Base-by-base conservation (phyloP, 1,140 invertebrate species). In the Pseudomyrmex gracilis region DNA sequence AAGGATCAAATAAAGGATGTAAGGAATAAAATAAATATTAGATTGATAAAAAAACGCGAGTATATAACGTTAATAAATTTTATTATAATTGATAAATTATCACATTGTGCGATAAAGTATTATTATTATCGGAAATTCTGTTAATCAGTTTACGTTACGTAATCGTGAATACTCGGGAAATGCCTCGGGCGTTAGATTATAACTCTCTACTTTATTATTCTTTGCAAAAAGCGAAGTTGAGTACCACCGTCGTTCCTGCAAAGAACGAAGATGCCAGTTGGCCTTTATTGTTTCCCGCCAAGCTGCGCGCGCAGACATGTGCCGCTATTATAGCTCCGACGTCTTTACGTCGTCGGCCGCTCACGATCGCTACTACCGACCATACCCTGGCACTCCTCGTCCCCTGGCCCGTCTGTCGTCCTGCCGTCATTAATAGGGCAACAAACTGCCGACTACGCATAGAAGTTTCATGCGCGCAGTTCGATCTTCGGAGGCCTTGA, bases 221-320 rank as follows among this genome's bases (percentile, higher is more conserved):
- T 15, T 9, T 5, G 8, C n/a, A 12, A 22, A 63, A 34, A 67
- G 15, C 20, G 58, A 85, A 68, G 88, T 82, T 73, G 85, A 85
- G 85, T 82, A 85, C 85, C 88, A 53, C 43, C 71, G 63, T 55
- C 66, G 70, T 83, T 88, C 82, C 83, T 86, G 89, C 86, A 80
- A 88, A 88, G 76, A 68, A 80, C 84, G 57, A 74, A 66, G 70
- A 83, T 51, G 34, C 47, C 84, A 86, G 86, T 88, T 88, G 85
- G 87, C 84, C 82, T 80, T 83, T 68, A 85, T 89, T 85, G 85
- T 89, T 91, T 91, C 90, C 90, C 90, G 90, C 90, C 90, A 89
- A 76, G 73, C 20, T 86, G 88, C 89, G 89, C 85, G 90, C 86
- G 87, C 87, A 85, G 55, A 66, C 67, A 47, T 67, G 77, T 71